A percentile compares a stretch with the other conserved stretches of the same genome.
Conservation (phyloP, 2,113 vertebrate species). For the Meleagris gallopavo region DNA sequence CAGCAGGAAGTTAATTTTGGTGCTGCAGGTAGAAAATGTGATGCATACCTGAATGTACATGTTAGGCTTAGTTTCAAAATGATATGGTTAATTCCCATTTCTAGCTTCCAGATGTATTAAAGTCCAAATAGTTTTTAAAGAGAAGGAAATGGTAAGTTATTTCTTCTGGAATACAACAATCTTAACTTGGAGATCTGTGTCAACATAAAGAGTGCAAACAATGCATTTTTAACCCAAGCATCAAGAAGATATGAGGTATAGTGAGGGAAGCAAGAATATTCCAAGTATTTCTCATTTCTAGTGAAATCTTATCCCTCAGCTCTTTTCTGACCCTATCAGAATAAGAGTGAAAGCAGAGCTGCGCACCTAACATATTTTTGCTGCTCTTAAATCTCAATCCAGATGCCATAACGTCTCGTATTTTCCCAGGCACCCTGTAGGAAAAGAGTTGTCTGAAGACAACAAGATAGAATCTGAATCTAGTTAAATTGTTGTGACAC, state of each 20-base stretch:
- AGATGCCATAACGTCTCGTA: background rate
- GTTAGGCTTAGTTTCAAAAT: background rate
- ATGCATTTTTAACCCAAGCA: background rate
- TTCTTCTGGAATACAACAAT: background rate
- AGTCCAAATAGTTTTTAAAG: background rate
- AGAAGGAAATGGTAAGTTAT: background rate
- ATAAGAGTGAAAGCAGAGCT: background rate
- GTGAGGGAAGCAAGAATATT: background rate
- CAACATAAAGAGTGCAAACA: background rate
- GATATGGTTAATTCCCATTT: background rate
- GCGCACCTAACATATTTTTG: background rate
- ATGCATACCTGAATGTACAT: background rate
- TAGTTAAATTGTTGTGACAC: slow-evolving; percentile 11
- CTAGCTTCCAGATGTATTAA: background rate
- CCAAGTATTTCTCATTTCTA: background rate
- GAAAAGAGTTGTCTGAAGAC: background rate
- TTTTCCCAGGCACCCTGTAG: background rate
- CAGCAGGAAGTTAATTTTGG: background rate
- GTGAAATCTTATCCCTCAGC: background rate
- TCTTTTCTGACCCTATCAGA: background rate
- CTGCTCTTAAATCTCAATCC: background rate
- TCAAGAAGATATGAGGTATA: background rate
- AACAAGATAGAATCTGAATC: background rate
- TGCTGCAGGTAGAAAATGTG: slow-evolving; percentile 7
- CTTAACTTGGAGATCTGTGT: background rate